A percentile compares a stretch with the other conserved stretches of the same genome.
These are phyloP conservation scores for Drosophila falleni DNA, from an alignment of 2,888 invertebrate species.

Conservation along the genomic window DNA sequence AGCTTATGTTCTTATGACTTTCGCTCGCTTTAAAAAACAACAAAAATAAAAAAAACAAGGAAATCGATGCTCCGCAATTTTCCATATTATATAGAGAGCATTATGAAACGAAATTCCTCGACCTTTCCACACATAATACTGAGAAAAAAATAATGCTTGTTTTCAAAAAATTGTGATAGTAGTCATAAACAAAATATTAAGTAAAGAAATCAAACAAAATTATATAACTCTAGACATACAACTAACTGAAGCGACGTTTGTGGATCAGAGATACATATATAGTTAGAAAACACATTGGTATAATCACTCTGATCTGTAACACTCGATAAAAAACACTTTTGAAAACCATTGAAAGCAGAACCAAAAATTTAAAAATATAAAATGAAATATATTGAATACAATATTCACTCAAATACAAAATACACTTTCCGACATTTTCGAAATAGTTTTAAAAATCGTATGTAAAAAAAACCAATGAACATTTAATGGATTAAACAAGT, in stretches of 20 bases:
- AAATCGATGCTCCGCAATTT: slow-evolving; percentile 47
- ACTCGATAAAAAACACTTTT: slow-evolving; percentile 25
- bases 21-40: slow-evolving; percentile 35
- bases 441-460: slow-evolving; percentile 75
- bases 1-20: slow-evolving; percentile 28
- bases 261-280: slow-evolving; percentile 21
- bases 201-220: slow-evolving; percentile 55
- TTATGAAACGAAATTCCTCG: slow-evolving; percentile 40
- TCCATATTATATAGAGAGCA: slow-evolving; percentile 25
- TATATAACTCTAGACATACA: slow-evolving; percentile 57
- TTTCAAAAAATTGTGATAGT: slow-evolving; percentile 80
- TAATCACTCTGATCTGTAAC: slow-evolving; percentile 23
- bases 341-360: slow-evolving; percentile 50
- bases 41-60: not conserved
- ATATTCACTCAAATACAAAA: slow-evolving; percentile 19
- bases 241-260: slow-evolving; percentile 17
- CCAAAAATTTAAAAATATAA: slow-evolving; percentile 28
- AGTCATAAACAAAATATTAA: slow-evolving; percentile 76
- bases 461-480: slow-evolving; percentile 57
- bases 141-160: slow-evolving; percentile 66
- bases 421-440: slow-evolving; percentile 62
- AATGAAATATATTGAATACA: slow-evolving; percentile 19
- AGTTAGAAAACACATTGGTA: slow-evolving; percentile 19
- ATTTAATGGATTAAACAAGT: slow-evolving; percentile 64
- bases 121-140: slow-evolving; percentile 39